Conservation (phyloP, 2,113 vertebrate genomes). For the Scomber japonicus region DNA sequence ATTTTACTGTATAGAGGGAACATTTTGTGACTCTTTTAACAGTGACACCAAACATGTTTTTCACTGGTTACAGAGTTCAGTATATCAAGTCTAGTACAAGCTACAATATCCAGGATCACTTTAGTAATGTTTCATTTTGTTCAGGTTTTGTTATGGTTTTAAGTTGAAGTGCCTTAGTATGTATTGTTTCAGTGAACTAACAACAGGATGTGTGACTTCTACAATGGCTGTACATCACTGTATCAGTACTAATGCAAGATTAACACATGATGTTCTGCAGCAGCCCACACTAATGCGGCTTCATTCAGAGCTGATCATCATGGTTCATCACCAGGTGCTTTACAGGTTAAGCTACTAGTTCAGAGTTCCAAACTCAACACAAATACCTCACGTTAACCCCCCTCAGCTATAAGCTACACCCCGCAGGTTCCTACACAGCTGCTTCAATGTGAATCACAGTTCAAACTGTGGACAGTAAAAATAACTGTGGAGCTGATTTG, state of each 20-base stretch:
- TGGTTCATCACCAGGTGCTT: constrained; percentile 59
- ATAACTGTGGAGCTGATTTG: background rate
- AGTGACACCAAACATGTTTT: background rate
- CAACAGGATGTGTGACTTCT: constrained; percentile 43
- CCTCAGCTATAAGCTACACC: constrained; percentile 66
- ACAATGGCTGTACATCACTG: constrained; percentile 41
- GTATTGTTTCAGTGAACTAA: background rate
- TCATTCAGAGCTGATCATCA: constrained; percentile 13
- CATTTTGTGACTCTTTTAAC: background rate
- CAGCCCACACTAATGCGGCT: constrained; percentile 31
- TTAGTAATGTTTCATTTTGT: background rate
- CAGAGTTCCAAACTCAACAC: constrained; percentile 59
- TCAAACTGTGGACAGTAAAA: background rate
- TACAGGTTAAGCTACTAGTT: constrained; percentile 60
- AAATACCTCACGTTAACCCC: constrained; percentile 69
- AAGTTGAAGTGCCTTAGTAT: constrained; percentile 62
- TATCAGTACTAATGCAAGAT: constrained; percentile 7
- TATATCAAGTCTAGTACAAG: background rate
- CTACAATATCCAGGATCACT: background rate
- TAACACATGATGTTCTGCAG: constrained; percentile 3
- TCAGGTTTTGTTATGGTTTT: constrained; percentile 20
- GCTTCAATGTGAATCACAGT: constrained; percentile 67
- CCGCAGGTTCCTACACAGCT: constrained; percentile 52
- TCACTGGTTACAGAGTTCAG: background rate
- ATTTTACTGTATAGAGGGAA: background rate